Evolutionary conservation across 37 sponge, comb jelly and placozoan species (phyloP), one percentile per base, ranked within the genome.

Genomic region (Axinella damicornis): DNA sequence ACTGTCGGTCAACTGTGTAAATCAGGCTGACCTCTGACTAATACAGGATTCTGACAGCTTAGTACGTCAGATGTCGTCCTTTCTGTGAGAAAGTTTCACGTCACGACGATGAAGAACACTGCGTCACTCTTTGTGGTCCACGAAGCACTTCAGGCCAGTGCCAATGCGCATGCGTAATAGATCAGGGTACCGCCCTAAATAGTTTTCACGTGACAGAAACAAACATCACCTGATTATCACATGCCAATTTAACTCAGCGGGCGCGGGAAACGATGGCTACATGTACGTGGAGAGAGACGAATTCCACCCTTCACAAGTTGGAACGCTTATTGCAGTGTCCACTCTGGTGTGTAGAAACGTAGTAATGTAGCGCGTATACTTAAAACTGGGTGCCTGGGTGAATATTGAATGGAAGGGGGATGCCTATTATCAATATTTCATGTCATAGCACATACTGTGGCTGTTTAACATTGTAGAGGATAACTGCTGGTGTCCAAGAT

Each of bases 11-110:
- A 46, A 46, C 9, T 12, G 46, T 46, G 46, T 46, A 46, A 46
- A 46, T 46, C 46, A 46, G 46, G 9, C 46, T 46, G 46, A 46
- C 46, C 46, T 46, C 46, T 46, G 46, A 46, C 9, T 4, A 46
- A 46, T 46, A 9, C 46, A n/a, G 46, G 4, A 46, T 9, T 46
- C 46, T 46, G 46, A 46, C 46, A 46, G 46, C 46, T 46, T 46
- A 46, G 32, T 76, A 76, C 76, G 76, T 76, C 76, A 76, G 52
- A 76, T 76, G 76, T 76, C 76, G 76, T 76, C 76, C 76, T 76
- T 57, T 69, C 67, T 22, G 69, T 69, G 69, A 37, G 69, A 69
- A 69, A 69, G 69, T 57, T 40, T 1, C 31, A 58, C 69, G 69
- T 69, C 69, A 69, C 69, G 9, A 46, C 69, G 69, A 37, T 33